Base-by-base conservation (phyloP, 2,888 invertebrate species). In the Cynaeus angustus region DNA sequence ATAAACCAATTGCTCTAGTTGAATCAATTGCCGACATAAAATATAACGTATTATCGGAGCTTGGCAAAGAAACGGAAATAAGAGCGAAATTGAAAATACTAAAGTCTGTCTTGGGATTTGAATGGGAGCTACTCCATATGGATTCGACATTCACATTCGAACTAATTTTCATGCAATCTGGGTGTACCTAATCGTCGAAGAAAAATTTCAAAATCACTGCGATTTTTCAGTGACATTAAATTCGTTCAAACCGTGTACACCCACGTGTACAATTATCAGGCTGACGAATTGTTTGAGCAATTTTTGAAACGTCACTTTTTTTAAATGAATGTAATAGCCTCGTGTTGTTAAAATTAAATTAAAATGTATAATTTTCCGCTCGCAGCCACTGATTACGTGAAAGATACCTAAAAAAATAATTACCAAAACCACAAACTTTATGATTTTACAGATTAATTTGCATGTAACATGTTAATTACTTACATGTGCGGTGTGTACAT, bases 1-100 rank as follows among this genome's bases (percentile, higher is more conserved):
- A 48, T 61, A 61, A 48, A 61, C 61, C 33, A 61, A 61, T 37
- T 58, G 58, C 43, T 43, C 33, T 56, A 30, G 43, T 13, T 58
- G 58, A 58, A 45, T 45, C 58, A 58, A 58, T 28, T 33, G 48
- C 61, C n/a, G 46, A 61, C 48, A 33, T 37, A 30, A 61, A 61
- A 58, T 58, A 21, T 55, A 38, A 41, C 55, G 9, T 53, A 12
- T 55, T 12, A 28, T 43, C 16, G 43, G 16, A 58, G 12, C 8
- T 50, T 26, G 14, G 38, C 9, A 38, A 55, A 55, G 55, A 55
- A 38, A 38, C 38, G 38, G 30, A 16, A 55, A 55, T 37, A 14
- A 37, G 55, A 33, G 14, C n/a, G 16, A 46, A 46, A 46, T 46
- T 21, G 46, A 55, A 53, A 55, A 55, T 12, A 7, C 28, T 53